phyloP scores from a whole-genome alignment of 1,140 invertebrate genomes.

The Drosophila novamexicana region DNA sequence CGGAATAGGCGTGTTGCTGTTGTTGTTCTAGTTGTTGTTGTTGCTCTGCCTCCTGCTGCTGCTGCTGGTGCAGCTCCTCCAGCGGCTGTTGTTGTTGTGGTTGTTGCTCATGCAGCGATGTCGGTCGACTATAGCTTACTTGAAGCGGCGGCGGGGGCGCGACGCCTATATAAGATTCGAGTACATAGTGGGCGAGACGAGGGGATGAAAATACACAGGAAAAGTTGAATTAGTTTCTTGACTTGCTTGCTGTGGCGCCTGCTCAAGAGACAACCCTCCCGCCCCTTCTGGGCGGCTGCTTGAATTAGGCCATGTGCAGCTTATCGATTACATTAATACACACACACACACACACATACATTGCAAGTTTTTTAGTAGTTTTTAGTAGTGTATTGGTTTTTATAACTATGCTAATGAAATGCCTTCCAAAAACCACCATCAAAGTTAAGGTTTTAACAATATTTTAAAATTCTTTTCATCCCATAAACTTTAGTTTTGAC shows the following conservation, averaged over 20 bases:
- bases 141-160: constrained; percentile 88
- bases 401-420: constrained; percentile 28
- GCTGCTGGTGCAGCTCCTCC: constrained; percentile 60
- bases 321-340: constrained; percentile 9
- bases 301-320: constrained; percentile 17
- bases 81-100: constrained; percentile 85
- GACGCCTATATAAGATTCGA: constrained; percentile 85
- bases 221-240: constrained; percentile 33
- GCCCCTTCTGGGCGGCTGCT: background rate
- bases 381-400: constrained; percentile 25
- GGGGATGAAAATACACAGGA: constrained; percentile 11
- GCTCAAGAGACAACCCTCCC: background rate
- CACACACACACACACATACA: constrained; percentile 20
- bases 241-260: constrained; percentile 19
- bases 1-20: constrained; percentile 72
- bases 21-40: constrained; percentile 37
- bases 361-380: constrained; percentile 9
- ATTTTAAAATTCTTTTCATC: background rate
- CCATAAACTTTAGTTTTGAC: too few relatives aligned
- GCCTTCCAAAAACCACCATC: background rate
- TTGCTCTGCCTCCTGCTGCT: constrained; percentile 84
- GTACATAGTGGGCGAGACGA: background rate
- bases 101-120: constrained; percentile 85
- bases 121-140: constrained; percentile 85
- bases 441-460: background rate